These are phyloP conservation scores for Petroica traversi DNA, from an alignment of 2,113 vertebrate genomes.

Conservation along the genomic window DNA sequence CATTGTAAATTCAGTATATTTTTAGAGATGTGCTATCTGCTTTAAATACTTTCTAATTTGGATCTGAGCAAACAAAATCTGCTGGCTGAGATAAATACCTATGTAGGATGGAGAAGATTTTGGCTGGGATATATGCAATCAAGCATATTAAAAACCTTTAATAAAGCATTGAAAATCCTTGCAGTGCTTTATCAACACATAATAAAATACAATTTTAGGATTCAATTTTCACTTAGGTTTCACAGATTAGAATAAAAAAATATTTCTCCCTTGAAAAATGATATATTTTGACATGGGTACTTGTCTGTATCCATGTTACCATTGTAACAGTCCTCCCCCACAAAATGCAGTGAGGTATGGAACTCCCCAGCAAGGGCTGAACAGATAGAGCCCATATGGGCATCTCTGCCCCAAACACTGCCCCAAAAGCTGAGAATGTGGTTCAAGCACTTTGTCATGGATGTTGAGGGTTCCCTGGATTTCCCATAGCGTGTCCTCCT, in stretches of 20 bases:
- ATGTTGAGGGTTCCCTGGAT: rapidly evolving
- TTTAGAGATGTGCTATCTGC: slow-evolving; percentile 50
- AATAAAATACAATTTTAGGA: not conserved
- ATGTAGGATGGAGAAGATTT: slow-evolving; percentile 36
- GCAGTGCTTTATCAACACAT: not conserved
- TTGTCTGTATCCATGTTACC: not conserved
- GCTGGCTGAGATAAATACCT: slow-evolving; percentile 61
- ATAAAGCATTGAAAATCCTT: not conserved
- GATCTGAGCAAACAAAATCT: slow-evolving; percentile 65
- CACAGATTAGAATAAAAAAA: not conserved
- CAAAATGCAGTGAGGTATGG: rapidly evolving
- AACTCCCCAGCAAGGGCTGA: not conserved
- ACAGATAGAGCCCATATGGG: too few species aligned
- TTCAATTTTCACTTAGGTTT: not conserved
- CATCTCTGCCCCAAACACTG: not conserved
- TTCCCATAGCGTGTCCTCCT: not conserved
- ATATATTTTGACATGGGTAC: not conserved
- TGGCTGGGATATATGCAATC: slow-evolving; percentile 24
- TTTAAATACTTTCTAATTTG: slow-evolving; percentile 67
- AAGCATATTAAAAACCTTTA: slow-evolving; percentile 49
- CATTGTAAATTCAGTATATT: slow-evolving; percentile 63
- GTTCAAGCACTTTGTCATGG: not conserved
- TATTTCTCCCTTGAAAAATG: not conserved
- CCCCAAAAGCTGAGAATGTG: not conserved
- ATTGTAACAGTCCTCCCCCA: not conserved